These are phyloP conservation scores for Enoplosus armatus DNA, from an alignment of 2,797 vertebrate genomes.

Conservation along the genomic window DNA sequence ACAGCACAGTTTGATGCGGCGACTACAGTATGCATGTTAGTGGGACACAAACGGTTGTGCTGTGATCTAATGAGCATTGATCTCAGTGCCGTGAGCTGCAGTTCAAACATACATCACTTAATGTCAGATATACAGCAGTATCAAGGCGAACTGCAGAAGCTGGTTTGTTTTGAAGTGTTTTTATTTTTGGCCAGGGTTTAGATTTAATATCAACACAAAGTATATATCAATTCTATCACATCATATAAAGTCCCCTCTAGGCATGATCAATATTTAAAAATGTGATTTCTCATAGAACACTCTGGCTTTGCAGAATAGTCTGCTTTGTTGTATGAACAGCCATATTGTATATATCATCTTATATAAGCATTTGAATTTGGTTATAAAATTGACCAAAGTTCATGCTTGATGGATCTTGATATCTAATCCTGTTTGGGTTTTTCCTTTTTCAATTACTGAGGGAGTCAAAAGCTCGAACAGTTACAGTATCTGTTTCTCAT, in stretches of 20 bases:
- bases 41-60: slow-evolving; percentile 9
- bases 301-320: neutral
- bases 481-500: slow-evolving; percentile 51
- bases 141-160: no score
- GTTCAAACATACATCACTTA: slow-evolving; percentile 19
- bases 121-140: slow-evolving; percentile 32
- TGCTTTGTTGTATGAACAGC: neutral
- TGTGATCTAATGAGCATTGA: slow-evolving; percentile 50
- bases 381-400: neutral
- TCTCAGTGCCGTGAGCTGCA: slow-evolving; percentile 20
- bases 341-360: neutral
- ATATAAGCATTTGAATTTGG: neutral
- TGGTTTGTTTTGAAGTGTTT: neutral
- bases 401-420: neutral
- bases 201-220: neutral
- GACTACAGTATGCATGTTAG: slow-evolving; percentile 5
- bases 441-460: neutral
- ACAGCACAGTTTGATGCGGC: neutral
- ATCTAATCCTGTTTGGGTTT: slow-evolving; percentile 1
- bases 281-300: neutral
- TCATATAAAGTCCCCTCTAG: neutral
- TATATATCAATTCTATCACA: neutral
- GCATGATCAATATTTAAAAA: neutral
- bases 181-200: neutral
- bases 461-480: neutral